These are phyloP conservation scores for Calameuta filiformis DNA, from an alignment of 2,888 invertebrate genomes.

Conservation along the genomic window DNA sequence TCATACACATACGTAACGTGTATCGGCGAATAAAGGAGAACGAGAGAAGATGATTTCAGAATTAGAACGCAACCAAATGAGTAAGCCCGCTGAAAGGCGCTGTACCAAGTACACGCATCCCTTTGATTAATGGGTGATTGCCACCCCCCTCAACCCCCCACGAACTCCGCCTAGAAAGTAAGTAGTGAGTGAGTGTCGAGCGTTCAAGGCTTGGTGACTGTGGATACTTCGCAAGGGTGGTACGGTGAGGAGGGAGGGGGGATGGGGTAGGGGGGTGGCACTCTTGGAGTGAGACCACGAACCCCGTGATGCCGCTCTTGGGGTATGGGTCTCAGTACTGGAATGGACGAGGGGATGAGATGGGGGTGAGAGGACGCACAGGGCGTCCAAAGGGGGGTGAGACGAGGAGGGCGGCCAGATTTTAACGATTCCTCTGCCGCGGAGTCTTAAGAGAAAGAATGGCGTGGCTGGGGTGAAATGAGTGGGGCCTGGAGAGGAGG, in stretches of 20 bases:
- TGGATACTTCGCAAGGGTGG: conserved; percentile 67
- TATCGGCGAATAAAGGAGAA: background rate
- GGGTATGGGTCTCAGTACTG: background rate
- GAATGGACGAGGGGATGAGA: conserved; percentile 24
- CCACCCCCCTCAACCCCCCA: conserved; percentile 29
- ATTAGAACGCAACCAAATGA: background rate
- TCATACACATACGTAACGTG: background rate
- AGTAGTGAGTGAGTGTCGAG: conserved; percentile 54
- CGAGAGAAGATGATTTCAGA: background rate
- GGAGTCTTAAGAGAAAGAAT: conserved; percentile 67
- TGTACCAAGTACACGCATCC: conserved; percentile 27
- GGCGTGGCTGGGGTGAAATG: conserved; percentile 61
- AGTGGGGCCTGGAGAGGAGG: conserved; percentile 49
- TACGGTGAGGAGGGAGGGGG: conserved; percentile 64
- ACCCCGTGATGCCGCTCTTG: background rate
- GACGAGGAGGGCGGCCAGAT: conserved; percentile 63
- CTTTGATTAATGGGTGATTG: conserved; percentile 52
- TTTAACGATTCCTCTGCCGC: conserved; percentile 67
- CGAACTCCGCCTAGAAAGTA: conserved; percentile 46
- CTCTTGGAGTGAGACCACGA: conserved; percentile 21
- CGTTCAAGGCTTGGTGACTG: conserved; percentile 63
- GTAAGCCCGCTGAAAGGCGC: background rate
- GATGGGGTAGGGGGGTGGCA: conserved; percentile 43
- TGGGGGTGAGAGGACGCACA: conserved; percentile 22
- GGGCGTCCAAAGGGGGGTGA: conserved; percentile 19